Conservation (phyloP, 1,140 invertebrate genomes). For the Leptinotarsa lineolata region DNA sequence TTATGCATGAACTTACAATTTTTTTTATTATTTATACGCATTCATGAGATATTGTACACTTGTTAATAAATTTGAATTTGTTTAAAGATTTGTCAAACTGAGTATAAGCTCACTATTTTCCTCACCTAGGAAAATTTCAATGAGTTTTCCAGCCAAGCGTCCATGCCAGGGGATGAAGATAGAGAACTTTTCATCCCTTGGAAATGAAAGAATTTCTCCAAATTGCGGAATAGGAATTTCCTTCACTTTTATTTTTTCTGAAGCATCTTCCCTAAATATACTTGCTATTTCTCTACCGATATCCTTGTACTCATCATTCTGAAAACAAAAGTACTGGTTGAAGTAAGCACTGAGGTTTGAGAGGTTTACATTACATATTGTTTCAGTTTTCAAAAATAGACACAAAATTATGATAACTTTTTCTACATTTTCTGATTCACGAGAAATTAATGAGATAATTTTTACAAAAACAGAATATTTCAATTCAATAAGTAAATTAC, state of each 20-base stretch:
- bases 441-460: too few species aligned
- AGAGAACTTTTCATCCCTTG: constrained; percentile 60
- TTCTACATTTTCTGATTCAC: too few species aligned
- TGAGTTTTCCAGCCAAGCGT: constrained; percentile 63
- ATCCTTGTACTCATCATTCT: constrained; percentile 58
- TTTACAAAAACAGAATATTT: too few species aligned
- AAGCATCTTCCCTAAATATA: constrained; percentile 60
- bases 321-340: constrained; percentile 24
- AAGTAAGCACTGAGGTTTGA: not conserved
- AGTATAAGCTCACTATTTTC: too few species aligned
- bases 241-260: constrained; percentile 58
- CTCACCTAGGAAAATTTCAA: constrained; percentile 71
- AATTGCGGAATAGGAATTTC: constrained; percentile 61
- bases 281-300: constrained; percentile 57
- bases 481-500: too few species aligned
- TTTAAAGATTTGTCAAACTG: too few species aligned
- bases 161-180: constrained; percentile 63
- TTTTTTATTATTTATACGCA: too few species aligned
- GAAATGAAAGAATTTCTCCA: constrained; percentile 56
- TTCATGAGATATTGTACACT: too few species aligned
- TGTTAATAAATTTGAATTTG: too few species aligned
- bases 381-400: too few species aligned
- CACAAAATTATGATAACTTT: too few species aligned
- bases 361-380: not conserved
- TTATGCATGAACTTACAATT: too few species aligned